Conservation (phyloP, 2,888 invertebrate genomes). For the Orchestes rusci region DNA sequence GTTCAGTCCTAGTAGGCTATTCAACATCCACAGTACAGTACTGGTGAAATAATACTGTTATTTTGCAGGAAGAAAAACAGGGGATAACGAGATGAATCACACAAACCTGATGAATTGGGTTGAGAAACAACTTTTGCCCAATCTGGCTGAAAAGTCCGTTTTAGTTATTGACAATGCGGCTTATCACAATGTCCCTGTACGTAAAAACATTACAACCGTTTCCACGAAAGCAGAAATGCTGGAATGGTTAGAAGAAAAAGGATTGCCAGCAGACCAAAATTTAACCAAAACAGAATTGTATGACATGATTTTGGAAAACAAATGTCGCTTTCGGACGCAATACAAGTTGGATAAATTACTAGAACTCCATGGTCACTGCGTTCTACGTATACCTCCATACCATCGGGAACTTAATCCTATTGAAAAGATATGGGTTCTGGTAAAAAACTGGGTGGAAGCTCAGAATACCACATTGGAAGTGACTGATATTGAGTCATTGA, state of each 20-base stretch:
- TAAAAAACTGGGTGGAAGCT: too few relatives aligned
- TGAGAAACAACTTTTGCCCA: constrained; percentile 14
- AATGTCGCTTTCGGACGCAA: too few relatives aligned
- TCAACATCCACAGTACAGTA: not conserved
- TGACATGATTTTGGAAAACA: constrained; percentile 18
- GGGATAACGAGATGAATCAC: constrained; percentile 17
- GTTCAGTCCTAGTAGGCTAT: not conserved
- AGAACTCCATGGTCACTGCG: too few relatives aligned
- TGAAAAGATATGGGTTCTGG: too few relatives aligned
- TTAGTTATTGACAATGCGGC: constrained; percentile 27
- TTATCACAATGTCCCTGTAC: constrained; percentile 23
- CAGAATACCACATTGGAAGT: constrained; percentile 8
- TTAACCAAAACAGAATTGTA: constrained; percentile 27
- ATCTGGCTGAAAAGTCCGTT: constrained; percentile 17
- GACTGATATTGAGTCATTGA: constrained; percentile 8
- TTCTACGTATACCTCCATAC: too few relatives aligned
- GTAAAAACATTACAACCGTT: constrained; percentile 15
- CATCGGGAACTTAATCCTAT: too few relatives aligned
- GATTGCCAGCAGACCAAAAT: constrained; percentile 15
- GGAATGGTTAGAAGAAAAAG: constrained; percentile 20
- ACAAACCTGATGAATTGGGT: constrained; percentile 15
- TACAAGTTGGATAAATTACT: too few relatives aligned
- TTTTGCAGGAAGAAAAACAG: constrained; percentile 12
- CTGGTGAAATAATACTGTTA: constrained; percentile 3
- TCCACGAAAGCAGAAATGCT: constrained; percentile 24